Base-by-base conservation (phyloP, 2,888 invertebrate genomes). In the Caenorhabditis sp. region DNA sequence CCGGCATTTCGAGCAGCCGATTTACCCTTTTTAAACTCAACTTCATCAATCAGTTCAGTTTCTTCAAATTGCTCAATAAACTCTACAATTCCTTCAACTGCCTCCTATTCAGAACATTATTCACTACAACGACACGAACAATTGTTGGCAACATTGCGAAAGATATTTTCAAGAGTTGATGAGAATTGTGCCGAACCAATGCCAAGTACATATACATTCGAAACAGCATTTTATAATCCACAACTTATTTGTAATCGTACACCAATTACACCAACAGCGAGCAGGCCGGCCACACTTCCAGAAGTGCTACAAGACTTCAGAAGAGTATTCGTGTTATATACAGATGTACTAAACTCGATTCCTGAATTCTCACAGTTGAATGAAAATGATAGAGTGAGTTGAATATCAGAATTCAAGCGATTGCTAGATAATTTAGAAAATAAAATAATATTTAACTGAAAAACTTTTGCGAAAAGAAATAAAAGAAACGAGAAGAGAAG, bases 291-390 rank as follows among this genome's bases (percentile, higher is more conserved):
- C 14, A 75, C 73, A 10, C 27, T 84, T 25, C 57, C 50, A 10
- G 85, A 85, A 38, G 77, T 82, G 1, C 68, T 80, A 4, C 54
- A 66, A 17, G 84, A 85, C 63, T 85, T 82, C 66, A 63, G 77
- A 59, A 66, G 84, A 53, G 74, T 67, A 12, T 83, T 84, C 31
- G 84, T 84, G 7, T 70, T 83, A 1, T 84, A 72, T 31, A 64
- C 76, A 0, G 84, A 84, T 60, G 67, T 82, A 21, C 52, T 84
- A 0, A 70, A 77, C 21, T 60, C 74, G 14, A 67, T 82, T 20
- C 76, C 78, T 4, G 77, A 78, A 43, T 70, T 80, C 36, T 58
- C 57, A 1, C 20, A 59, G 1, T 63, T 82, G 26, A 12, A 27
- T 20, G 63, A 70, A 26, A 72, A 58, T 12, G 80, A 81, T 31